phyloP scores from a whole-genome alignment of 1,140 invertebrate genomes.

The Drosophila leontia region DNA sequence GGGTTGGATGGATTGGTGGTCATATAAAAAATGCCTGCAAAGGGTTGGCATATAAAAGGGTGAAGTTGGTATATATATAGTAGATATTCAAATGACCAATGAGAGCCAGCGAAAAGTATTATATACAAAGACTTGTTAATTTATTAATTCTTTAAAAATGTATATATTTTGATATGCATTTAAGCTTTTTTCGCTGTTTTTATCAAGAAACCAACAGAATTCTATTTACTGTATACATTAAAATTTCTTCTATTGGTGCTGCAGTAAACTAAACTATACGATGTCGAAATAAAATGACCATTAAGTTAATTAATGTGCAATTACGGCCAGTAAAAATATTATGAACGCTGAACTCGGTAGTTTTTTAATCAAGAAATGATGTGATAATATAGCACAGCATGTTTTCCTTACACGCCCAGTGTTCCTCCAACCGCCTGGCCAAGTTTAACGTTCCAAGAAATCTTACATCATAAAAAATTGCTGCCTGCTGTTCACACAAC shows the following conservation, averaged over 20 bases:
- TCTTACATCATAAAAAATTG: conserved; percentile 79
- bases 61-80: conserved; percentile 2
- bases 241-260: conserved; percentile 6
- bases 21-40: conserved; percentile 26
- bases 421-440: not conserved
- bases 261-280: conserved; percentile 39
- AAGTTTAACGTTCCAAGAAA: conserved; percentile 39
- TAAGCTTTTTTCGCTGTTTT: not conserved
- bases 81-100: conserved; percentile 47
- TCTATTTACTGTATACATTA: conserved; percentile 1
- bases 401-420: conserved; percentile 17
- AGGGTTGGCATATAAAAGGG: conserved; percentile 40
- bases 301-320: conserved; percentile 80
- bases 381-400: conserved; percentile 60
- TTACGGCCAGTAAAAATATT: conserved; percentile 73
- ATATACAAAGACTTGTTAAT: not conserved
- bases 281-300: conserved; percentile 75
- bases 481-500: conserved; percentile 65
- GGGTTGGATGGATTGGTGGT: conserved; percentile 34
- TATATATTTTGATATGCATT: not conserved
- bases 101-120: not conserved
- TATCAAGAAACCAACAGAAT: conserved; percentile 17
- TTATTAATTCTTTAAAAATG: not conserved
- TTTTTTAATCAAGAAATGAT: conserved; percentile 80
- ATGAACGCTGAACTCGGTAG: conserved; percentile 67